phyloP scores from a whole-genome alignment of 2,113 vertebrate species.

The Pseudolaguvia tuberculata region DNA sequence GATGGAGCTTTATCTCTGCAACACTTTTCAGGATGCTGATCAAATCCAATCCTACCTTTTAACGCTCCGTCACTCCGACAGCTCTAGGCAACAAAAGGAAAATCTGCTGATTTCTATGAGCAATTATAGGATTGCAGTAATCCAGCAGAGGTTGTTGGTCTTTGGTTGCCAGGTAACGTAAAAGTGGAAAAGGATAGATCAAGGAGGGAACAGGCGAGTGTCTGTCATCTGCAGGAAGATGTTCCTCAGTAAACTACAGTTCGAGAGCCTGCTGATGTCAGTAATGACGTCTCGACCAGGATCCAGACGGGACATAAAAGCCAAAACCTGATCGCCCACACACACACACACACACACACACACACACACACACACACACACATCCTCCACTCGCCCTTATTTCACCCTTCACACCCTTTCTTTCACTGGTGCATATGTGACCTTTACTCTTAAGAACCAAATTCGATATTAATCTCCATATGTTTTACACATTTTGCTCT shows the following conservation, averaged over 20 bases:
- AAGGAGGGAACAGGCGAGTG: slow-evolving; percentile 19
- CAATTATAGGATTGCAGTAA: slow-evolving; percentile 12
- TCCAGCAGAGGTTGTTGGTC: slow-evolving; percentile 29
- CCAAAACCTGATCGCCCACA: not conserved
- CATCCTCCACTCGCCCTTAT: slow-evolving; percentile 21
- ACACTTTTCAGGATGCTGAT: not conserved
- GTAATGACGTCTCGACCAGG: slow-evolving; percentile 34
- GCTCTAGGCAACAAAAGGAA: not conserved
- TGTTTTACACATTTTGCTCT: too few relatives aligned
- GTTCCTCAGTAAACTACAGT: slow-evolving; percentile 39
- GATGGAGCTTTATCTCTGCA: not conserved
- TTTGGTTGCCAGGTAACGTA: slow-evolving; percentile 49
- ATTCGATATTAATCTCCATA: too few relatives aligned
- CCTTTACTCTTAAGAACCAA: not conserved
- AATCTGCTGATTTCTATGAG: not conserved
- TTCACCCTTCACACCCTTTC: slow-evolving; percentile 9
- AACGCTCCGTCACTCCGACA: slow-evolving; percentile 5
- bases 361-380: too few relatives aligned
- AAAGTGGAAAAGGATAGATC: slow-evolving; percentile 50
- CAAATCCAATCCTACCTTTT: not conserved
- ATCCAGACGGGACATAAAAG: slow-evolving; percentile 19
- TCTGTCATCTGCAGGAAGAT: slow-evolving; percentile 52
- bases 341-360: slow-evolving; percentile 1
- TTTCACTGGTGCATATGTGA: not conserved
- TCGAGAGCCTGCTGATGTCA: slow-evolving; percentile 41